These are phyloP conservation scores for Fundulus diaphanus DNA, from an alignment of 2,797 vertebrate genomes.

Conservation along the genomic window DNA sequence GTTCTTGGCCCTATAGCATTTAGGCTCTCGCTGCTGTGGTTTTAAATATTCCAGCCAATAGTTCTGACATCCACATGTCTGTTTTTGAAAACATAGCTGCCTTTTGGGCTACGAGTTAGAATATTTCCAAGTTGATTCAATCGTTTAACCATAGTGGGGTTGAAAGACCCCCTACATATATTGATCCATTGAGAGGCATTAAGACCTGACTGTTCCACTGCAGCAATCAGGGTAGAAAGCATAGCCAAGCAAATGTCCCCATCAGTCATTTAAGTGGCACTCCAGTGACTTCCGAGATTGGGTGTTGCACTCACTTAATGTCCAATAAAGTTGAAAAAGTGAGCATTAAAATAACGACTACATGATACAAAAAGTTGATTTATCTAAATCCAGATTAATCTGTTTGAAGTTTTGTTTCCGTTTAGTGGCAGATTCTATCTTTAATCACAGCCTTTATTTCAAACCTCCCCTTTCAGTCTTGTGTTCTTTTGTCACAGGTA, in stretches of 20 bases:
- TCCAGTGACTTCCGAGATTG: background rate
- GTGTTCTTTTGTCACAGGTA: background rate
- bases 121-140: background rate
- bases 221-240: background rate
- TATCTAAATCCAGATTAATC: background rate
- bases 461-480: background rate
- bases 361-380: background rate
- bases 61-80: conserved; percentile 20
- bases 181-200: background rate
- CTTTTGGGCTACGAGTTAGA: conserved; percentile 8
- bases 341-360: background rate
- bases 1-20: conserved; percentile 34
- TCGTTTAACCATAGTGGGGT: background rate
- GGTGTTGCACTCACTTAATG: background rate
- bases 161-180: background rate
- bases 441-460: background rate
- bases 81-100: conserved; percentile 1
- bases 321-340: background rate
- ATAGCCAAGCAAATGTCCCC: background rate
- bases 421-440: background rate
- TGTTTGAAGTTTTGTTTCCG: background rate
- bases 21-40: conserved; percentile 31
- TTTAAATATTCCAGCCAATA: conserved; percentile 20
- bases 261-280: background rate
- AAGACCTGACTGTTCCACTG: background rate